Conservation (phyloP, 2,797 vertebrate genomes). For the Remorina albescens region DNA sequence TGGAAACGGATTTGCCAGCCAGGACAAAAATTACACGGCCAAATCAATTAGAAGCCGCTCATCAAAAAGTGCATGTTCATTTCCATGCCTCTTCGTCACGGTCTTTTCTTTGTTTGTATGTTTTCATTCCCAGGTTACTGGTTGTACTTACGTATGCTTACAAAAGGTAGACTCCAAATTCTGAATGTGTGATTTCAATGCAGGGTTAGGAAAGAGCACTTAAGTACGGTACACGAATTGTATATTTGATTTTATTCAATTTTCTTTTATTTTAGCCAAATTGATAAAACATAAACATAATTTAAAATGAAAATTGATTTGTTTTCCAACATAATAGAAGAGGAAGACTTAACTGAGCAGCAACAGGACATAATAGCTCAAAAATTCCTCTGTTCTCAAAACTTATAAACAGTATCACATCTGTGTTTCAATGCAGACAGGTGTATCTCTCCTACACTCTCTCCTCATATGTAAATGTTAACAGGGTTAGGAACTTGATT, state of each 20-base stretch:
- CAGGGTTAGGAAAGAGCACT: neutral
- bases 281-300: too few species aligned
- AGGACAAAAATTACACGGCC: conserved; percentile 63
- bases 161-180: conserved; percentile 14
- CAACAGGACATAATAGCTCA: neutral
- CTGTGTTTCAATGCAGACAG: too few species aligned
- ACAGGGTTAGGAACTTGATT: too few species aligned
- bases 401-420: neutral
- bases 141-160: too few species aligned
- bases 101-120: conserved; percentile 37
- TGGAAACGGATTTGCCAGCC: conserved; percentile 62
- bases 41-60: conserved; percentile 64
- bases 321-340: too few species aligned
- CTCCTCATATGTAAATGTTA: too few species aligned
- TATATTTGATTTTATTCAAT: too few species aligned
- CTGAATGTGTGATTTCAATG: conserved; percentile 4
- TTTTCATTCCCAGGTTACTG: too few species aligned
- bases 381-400: neutral
- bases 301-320: too few species aligned
- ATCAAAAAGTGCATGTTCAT: conserved; percentile 55
- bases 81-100: conserved; percentile 56
- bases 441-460: too few species aligned
- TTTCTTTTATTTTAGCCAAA: too few species aligned
- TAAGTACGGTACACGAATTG: neutral
- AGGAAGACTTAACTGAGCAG: neutral